phyloP scores from a whole-genome alignment of 2,888 invertebrate genomes.

The Crioceris asparagi region DNA sequence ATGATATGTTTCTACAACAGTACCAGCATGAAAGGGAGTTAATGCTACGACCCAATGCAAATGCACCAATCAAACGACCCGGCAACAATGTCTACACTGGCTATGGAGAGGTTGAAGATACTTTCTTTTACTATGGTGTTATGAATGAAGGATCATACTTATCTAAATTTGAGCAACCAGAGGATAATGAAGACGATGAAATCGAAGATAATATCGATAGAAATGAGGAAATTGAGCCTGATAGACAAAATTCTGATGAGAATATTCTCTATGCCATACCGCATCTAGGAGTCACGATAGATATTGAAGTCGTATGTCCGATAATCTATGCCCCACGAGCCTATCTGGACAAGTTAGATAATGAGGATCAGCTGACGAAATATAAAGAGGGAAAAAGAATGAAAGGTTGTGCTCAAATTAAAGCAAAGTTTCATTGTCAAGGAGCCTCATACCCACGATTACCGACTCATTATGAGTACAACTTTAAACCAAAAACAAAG shows the following conservation, averaged over 20 bases:
- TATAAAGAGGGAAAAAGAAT: slow-evolving; percentile 12
- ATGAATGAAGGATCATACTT: slow-evolving; percentile 29
- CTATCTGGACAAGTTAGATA: slow-evolving; percentile 17
- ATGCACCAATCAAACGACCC: slow-evolving; percentile 22
- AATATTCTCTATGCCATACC: slow-evolving; percentile 9
- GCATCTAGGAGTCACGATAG: slow-evolving; percentile 25
- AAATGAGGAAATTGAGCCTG: not conserved
- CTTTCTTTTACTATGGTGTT: slow-evolving; percentile 32
- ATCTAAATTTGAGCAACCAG: not conserved
- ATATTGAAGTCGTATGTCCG: slow-evolving; percentile 27
- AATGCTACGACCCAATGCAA: slow-evolving; percentile 20
- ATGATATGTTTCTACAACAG: slow-evolving; percentile 31
- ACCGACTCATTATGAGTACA: slow-evolving; percentile 25
- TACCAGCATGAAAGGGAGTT: slow-evolving; percentile 29
- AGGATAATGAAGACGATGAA: no score
- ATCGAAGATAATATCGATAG: no score
- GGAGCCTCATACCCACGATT: slow-evolving; percentile 29
- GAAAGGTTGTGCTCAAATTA: slow-evolving; percentile 18
- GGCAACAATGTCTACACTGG: slow-evolving; percentile 32
- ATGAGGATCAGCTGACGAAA: slow-evolving; percentile 11
- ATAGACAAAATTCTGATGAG: not conserved
- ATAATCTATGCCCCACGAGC: slow-evolving; percentile 24
- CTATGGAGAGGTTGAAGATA: slow-evolving; percentile 30
- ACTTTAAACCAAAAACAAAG: slow-evolving; percentile 17
- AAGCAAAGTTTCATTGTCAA: slow-evolving; percentile 26